Evolutionary conservation across 2,888 invertebrate genomes (phyloP).

Genomic region (Acleris laterana): DNA sequence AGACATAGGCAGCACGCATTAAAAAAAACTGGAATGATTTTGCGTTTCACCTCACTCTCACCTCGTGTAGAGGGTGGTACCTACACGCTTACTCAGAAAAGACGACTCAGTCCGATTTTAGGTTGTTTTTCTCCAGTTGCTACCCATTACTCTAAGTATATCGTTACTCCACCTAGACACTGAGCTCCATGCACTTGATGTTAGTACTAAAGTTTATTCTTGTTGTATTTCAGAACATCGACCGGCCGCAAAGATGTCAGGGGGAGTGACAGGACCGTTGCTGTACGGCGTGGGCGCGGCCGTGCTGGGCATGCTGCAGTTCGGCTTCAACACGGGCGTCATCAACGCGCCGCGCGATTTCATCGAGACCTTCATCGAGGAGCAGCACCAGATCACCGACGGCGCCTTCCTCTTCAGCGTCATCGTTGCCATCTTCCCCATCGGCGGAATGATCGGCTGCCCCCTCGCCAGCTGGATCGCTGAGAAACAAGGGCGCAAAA

Average conservation of each 20-base stretch:
- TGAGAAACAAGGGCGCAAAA: conserved; percentile 88
- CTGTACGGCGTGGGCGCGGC: conserved; percentile 87
- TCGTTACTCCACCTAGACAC: too few relatives aligned
- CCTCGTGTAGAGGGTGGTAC: too few relatives aligned
- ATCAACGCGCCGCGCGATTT: conserved; percentile 87
- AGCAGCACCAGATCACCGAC: conserved; percentile 78
- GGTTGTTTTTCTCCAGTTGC: too few relatives aligned
- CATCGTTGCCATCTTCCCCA: conserved; percentile 90
- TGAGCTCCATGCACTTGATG: neutral
- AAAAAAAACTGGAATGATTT: too few relatives aligned
- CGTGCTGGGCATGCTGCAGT: conserved; percentile 89
- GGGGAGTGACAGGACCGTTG: conserved; percentile 85
- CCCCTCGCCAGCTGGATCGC: conserved; percentile 89
- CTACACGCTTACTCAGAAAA: too few relatives aligned
- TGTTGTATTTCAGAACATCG: conserved; percentile 55
- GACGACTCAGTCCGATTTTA: too few relatives aligned
- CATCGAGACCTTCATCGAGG: conserved; percentile 86
- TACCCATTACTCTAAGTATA: too few relatives aligned
- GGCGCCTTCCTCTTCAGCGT: conserved; percentile 85
- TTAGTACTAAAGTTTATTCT: conserved; percentile 12
- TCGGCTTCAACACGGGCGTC: conserved; percentile 89
- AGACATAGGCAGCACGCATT: too few relatives aligned
- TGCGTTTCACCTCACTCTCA: too few relatives aligned
- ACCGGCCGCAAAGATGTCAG: conserved; percentile 60
- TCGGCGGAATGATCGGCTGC: conserved; percentile 92